phyloP scores from a whole-genome alignment of 2,113 vertebrate species.

The Paralichthys olivaceus region DNA sequence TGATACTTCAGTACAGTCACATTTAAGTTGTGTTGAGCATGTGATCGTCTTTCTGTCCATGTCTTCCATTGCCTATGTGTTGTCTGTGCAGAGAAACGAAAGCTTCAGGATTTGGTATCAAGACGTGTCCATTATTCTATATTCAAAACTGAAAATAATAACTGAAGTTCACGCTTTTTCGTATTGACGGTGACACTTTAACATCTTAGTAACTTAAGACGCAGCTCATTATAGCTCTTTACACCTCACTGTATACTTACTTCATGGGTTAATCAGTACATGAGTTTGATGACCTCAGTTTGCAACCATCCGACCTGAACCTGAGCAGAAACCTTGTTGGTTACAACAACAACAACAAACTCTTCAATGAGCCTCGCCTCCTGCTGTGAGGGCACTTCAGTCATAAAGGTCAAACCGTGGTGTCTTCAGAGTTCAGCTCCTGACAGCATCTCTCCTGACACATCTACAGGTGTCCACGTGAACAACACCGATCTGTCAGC shows the following conservation, averaged over 20 bases:
- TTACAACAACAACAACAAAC: background rate
- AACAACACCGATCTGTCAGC: background rate
- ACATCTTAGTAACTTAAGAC: background rate
- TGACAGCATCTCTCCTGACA: background rate
- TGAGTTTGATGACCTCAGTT: background rate
- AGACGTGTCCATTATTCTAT: too few relatives aligned
- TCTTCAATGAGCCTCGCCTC: background rate
- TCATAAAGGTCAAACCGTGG: background rate
- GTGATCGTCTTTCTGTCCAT: background rate
- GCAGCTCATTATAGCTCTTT: too few relatives aligned
- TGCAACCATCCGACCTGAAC: background rate
- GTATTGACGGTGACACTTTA: background rate
- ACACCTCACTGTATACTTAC: background rate
- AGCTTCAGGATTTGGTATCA: too few relatives aligned
- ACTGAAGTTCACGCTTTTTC: too few relatives aligned
- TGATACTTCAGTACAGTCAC: background rate
- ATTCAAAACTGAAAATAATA: too few relatives aligned
- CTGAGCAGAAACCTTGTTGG: background rate
- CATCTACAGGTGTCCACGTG: slow-evolving; percentile 34
- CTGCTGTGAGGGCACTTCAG: too few relatives aligned
- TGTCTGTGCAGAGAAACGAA: too few relatives aligned
- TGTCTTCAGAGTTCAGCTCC: background rate
- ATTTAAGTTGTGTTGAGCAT: background rate
- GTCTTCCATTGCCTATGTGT: background rate
- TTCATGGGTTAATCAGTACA: background rate